phyloP scores from a whole-genome alignment of 2,113 vertebrate genomes.

The Cyphomyrus discorhynchus region DNA sequence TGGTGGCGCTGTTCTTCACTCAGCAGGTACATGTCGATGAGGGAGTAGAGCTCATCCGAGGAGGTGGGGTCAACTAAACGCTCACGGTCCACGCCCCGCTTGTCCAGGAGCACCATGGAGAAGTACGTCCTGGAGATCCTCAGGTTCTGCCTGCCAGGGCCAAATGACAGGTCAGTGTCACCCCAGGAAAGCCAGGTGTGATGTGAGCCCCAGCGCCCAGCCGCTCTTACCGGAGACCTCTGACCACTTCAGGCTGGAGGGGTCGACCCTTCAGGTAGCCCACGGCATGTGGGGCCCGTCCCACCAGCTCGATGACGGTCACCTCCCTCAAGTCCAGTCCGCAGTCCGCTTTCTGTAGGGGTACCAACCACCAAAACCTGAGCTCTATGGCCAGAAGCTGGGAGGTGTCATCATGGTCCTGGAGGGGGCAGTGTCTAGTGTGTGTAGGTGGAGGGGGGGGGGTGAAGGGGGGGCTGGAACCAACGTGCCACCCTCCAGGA shows the following conservation, averaged over 20 bases:
- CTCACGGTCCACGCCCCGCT: slow-evolving; percentile 75
- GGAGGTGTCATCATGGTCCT: background rate
- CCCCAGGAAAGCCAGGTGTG: background rate
- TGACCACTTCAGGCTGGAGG: slow-evolving; percentile 68
- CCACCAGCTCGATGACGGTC: slow-evolving; percentile 79
- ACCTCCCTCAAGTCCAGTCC: slow-evolving; percentile 80
- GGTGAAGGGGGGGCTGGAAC: background rate
- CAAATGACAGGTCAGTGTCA: background rate
- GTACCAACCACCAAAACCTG: background rate
- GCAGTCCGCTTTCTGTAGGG: slow-evolving; percentile 71
- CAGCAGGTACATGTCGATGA: slow-evolving; percentile 80
- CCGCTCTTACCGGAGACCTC: slow-evolving; percentile 75
- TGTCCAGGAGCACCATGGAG: slow-evolving; percentile 83
- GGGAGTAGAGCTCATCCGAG: slow-evolving; percentile 79
- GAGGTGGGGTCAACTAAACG: slow-evolving; percentile 73
- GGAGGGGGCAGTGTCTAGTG: background rate
- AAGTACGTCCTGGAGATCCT: slow-evolving; percentile 77
- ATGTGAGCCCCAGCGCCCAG: background rate
- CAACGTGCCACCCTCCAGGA: background rate
- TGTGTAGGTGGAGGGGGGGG: background rate
- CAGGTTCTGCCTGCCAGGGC: slow-evolving; percentile 66
- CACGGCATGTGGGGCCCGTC: slow-evolving; percentile 70
- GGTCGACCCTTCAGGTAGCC: slow-evolving; percentile 77
- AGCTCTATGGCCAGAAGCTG: background rate
- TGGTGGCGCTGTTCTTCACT: slow-evolving; percentile 63